Conservation (phyloP, 2,113 vertebrate species). For the Spea bombifrons region DNA sequence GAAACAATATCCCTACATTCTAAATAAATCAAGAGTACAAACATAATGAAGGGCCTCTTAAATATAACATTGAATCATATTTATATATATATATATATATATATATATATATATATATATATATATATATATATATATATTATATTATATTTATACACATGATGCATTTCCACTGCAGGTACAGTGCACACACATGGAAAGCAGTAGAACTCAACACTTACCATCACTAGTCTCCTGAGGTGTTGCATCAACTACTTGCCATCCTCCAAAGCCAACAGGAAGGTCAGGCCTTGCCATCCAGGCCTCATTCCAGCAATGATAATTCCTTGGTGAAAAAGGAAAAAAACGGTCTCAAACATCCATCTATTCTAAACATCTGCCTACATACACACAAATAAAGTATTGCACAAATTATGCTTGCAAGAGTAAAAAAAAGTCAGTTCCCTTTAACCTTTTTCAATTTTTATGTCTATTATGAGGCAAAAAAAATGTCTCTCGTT, state of each 20-base stretch:
- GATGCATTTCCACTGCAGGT: not conserved
- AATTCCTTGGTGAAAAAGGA: constrained; percentile 76
- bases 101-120: not conserved
- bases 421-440: too few relatives aligned
- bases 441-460: too few relatives aligned
- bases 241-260: constrained; percentile 93
- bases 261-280: constrained; percentile 87
- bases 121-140: not conserved
- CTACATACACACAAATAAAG: not conserved
- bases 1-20: too few relatives aligned
- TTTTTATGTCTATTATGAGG: too few relatives aligned
- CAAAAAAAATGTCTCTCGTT: too few relatives aligned
- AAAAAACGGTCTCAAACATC: not conserved
- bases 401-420: too few relatives aligned
- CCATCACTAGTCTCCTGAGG: constrained; percentile 97
- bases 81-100: not conserved
- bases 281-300: constrained; percentile 93
- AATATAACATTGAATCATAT: not conserved
- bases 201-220: constrained; percentile 53
- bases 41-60: too few relatives aligned
- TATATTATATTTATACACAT: not conserved
- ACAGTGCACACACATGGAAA: rapidly evolving
- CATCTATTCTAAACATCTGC: not conserved
- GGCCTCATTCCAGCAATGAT: constrained; percentile 96
- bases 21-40: too few relatives aligned